Conservation (phyloP, 2,888 invertebrate species). For the Asteroscopus sphinx region DNA sequence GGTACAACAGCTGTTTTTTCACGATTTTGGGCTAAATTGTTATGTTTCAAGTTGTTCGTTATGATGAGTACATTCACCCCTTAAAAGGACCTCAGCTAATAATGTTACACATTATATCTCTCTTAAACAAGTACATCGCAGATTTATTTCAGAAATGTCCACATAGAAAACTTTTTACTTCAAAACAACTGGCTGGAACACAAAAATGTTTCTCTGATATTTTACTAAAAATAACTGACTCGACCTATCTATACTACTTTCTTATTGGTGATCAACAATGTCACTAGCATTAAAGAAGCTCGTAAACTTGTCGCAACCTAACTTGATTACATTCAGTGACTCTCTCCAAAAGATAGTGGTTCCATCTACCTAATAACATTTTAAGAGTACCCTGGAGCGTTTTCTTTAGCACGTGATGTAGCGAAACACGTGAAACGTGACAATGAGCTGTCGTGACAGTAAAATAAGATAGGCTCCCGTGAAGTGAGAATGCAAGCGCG, state of each 20-base stretch:
- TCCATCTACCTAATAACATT: conserved; percentile 44
- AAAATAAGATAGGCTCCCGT: conserved; percentile 26
- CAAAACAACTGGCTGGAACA: neutral
- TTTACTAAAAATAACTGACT: conserved; percentile 12
- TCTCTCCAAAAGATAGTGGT: conserved; percentile 35
- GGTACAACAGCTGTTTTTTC: too few relatives aligned
- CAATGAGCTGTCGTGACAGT: conserved; percentile 26
- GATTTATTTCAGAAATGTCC: neutral
- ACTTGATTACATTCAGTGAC: conserved; percentile 44
- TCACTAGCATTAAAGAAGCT: conserved; percentile 34
- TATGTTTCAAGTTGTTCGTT: too few relatives aligned
- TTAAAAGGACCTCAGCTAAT: too few relatives aligned
- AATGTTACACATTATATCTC: too few relatives aligned
- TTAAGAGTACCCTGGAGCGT: conserved; percentile 30
- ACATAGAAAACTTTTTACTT: neutral
- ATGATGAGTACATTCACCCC: too few relatives aligned
- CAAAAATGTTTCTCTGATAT: conserved; percentile 1
- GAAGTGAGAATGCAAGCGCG: conserved; percentile 29
- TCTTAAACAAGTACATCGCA: too few relatives aligned
- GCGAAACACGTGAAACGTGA: conserved; percentile 30
- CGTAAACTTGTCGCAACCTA: conserved; percentile 36
- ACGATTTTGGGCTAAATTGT: too few relatives aligned
- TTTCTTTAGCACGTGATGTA: conserved; percentile 7
- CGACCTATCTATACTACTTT: conserved; percentile 4
- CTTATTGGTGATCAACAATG: conserved; percentile 30